Evolutionary conservation across 2,888 invertebrate species (phyloP), one percentile per base, ranked within the genome.

Genomic region (Lithodes maja): DNA sequence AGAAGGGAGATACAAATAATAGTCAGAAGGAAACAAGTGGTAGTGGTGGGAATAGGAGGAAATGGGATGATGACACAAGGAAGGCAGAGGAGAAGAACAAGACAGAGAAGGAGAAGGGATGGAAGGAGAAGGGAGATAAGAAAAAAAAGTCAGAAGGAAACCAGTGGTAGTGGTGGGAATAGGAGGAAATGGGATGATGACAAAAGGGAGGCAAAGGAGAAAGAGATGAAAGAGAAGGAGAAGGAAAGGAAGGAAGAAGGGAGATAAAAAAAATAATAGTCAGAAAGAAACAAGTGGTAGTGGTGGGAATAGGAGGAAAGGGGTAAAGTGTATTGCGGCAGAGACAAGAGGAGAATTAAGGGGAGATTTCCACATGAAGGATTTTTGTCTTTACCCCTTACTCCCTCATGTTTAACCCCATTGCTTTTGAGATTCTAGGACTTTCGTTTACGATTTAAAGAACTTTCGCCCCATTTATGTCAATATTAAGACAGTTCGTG

Each of bases 91-190:
- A 2, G 49, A 33, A 33, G 49, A 3, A 49, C 2, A 82, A n/a
- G 68, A 68, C 15, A 49, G 82, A 68, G 61, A 17, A 7, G 17
- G 61, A n/a, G 68, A 68, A 53, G 68, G 68, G 53, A 61, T 12
- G 61, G 53, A 53, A 17, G 50, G 68, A 61, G 53, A 68, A 61
- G 82, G 49, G 82, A 61, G 82, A 82, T 15, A 7, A 53, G 33
- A 33, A 33, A 33, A 33, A 33, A 33, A 33, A 33, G 33, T 33
- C 33, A 33, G 33, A 33, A 78, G 78, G 12, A 50, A 52, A 12
- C 12, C 0, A 78, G 52, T 5, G 78, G 49, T 7, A 50, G 5
- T 9, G 3, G 50, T n/a, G 52, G 15, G 50, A 78, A 50, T 9
- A 7, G 49, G 33, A 52, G 7, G 52, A 2, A 78, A 33, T 12